phyloP scores from a whole-genome alignment of 2,113 vertebrate species.

The Corythaixoides concolor region DNA sequence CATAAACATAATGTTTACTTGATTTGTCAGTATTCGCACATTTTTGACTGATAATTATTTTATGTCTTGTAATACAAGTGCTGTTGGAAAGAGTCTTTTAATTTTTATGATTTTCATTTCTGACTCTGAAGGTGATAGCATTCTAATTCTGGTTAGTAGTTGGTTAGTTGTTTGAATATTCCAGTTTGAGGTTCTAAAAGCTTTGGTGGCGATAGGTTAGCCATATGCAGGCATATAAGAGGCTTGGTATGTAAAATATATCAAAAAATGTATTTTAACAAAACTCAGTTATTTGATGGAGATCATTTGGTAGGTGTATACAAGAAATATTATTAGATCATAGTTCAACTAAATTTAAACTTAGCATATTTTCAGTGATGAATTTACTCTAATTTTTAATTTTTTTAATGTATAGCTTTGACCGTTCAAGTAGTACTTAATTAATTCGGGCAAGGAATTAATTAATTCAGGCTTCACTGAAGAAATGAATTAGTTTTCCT shows the following conservation, averaged over 20 bases:
- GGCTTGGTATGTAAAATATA: neutral
- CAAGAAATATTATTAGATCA: neutral
- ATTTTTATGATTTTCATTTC: neutral
- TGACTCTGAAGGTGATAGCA: neutral
- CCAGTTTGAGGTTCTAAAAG: neutral
- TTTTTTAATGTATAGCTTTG: conserved; percentile 2
- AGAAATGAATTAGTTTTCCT: neutral
- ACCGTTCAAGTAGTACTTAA: conserved; percentile 6
- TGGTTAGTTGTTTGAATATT: neutral
- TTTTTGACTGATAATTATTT: neutral
- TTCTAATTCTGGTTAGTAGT: neutral
- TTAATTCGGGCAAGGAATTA: conserved; percentile 18
- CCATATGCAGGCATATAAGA: neutral
- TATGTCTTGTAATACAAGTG: neutral
- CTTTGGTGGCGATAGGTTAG: neutral
- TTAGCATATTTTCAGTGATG: neutral
- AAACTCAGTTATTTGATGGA: neutral
- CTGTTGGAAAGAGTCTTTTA: neutral
- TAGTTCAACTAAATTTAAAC: neutral
- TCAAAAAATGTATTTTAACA: neutral
- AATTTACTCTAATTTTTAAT: neutral
- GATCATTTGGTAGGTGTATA: neutral
- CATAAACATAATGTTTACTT: neutral
- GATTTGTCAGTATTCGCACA: neutral
- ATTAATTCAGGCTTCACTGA: conserved; percentile 20